Evolutionary conservation across 2,888 invertebrate genomes (phyloP), one percentile per base, ranked within the genome.

Genomic region (Euspilapteryx auroguttella): DNA sequence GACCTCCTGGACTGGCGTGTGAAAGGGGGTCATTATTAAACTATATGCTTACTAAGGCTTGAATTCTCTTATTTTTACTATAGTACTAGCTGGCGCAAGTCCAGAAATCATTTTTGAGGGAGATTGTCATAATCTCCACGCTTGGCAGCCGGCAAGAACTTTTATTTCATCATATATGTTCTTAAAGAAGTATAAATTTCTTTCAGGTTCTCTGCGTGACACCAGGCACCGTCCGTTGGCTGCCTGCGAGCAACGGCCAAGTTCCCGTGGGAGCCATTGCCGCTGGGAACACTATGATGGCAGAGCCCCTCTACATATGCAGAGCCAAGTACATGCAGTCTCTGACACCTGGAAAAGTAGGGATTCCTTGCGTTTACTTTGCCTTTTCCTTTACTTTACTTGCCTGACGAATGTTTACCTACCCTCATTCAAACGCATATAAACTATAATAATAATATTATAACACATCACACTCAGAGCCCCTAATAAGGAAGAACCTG

Each of bases 301-400:
- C 59, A 0, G 79, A 79, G 37, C 65, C 73, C 2, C 52, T 81
- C 9, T 81, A 79, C 42, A 63, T 82, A 6, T 80, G 75, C 12
- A 49, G 81, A 33, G 78, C 68, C 1, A 49, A 47, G 12, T 77
- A 80, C 39, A 55, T 62, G 34, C 65, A 64, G 6, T 79, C 78
- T 11, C 37, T 78, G 24, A 69, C 81, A 8, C 80, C 81, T n/a
- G 82, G 82, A 32, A 81, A 81, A 56, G 69, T 81, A 39, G 38
- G 36, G 37, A 11, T 2, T 17, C 27, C 21, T 10, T 14, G 11
- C n/a, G 10, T 23, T 21, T 14, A 29, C 12, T 26, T 23, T 9
- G 17, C 13, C n/a, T 3, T 37, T 29, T 3, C 26, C 2, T 32
- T 47, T 47, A 8, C 48, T 5, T 5, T 3, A 24, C 2, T 8